Evolutionary conservation across 2,888 invertebrate species (phyloP).

Genomic region (Orchesella flavescens): DNA sequence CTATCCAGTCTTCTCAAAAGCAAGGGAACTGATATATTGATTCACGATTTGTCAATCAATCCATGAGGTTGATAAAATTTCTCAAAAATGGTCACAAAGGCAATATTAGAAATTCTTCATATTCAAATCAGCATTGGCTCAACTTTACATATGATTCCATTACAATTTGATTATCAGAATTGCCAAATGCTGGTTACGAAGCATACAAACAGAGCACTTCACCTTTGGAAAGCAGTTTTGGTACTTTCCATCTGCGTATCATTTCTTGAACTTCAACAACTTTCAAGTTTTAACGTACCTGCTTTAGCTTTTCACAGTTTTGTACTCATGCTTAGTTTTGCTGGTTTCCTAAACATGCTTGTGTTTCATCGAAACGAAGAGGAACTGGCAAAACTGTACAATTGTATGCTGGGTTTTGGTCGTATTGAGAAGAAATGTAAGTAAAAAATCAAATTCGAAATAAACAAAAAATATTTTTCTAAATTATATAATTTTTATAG

Average conservation of each 20-base stretch:
- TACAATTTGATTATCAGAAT: not conserved
- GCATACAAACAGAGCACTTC: not conserved
- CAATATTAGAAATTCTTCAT: too few relatives aligned
- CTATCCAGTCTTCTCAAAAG: too few relatives aligned
- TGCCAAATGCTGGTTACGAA: not conserved
- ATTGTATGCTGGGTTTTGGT: not conserved
- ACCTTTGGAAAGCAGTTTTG: not conserved
- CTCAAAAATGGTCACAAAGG: too few relatives aligned
- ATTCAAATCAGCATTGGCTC: too few relatives aligned
- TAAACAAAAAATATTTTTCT: too few relatives aligned
- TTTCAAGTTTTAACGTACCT: not conserved
- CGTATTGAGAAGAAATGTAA: not conserved
- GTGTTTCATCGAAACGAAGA: not conserved
- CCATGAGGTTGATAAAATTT: too few relatives aligned
- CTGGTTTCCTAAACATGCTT: not conserved
- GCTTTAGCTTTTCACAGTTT: not conserved
- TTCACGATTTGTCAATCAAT: too few relatives aligned
- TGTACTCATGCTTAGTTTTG: not conserved
- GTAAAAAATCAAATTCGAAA: too few relatives aligned
- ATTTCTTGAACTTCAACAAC: not conserved
- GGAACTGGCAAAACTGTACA: not conserved
- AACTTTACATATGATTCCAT: not conserved
- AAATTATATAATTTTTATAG: too few relatives aligned
- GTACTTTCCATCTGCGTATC: not conserved
- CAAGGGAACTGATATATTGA: too few relatives aligned